Percentiles rank a stretch among this genome's conserved stretches.
These are phyloP conservation scores for Euphonia xanthogaster DNA, from an alignment of 2,797 vertebrate species.

Conservation along the genomic window DNA sequence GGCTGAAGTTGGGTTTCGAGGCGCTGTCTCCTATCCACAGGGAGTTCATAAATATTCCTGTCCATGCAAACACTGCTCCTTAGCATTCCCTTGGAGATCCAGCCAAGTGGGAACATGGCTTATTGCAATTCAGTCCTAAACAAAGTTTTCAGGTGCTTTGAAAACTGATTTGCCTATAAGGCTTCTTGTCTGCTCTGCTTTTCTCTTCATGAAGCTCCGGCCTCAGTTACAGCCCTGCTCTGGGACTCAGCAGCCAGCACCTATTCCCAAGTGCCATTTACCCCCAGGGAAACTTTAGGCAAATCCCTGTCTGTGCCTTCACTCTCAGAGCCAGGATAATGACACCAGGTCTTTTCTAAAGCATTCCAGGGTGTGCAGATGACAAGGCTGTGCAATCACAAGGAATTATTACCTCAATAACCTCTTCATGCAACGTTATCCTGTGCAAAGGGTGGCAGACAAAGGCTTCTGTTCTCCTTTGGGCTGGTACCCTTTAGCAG, in stretches of 20 bases:
- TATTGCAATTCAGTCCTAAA: neutral
- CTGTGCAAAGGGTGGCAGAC: neutral
- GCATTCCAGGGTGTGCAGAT: neutral
- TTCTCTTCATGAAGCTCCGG: neutral
- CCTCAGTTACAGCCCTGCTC: neutral
- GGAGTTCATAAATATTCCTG: neutral
- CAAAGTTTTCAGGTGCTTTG: conserved; percentile 41
- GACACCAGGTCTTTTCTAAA: neutral
- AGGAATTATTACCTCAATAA: neutral
- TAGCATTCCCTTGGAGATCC: neutral
- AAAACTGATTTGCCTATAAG: conserved; percentile 53
- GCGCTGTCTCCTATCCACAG: neutral
- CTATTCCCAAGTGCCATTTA: conserved; percentile 20
- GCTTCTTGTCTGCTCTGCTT: conserved; percentile 24
- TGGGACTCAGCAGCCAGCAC: neutral
- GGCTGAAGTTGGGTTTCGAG: neutral
- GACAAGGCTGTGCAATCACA: neutral
- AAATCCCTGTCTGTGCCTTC: conserved; percentile 42
- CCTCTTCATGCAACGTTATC: neutral
- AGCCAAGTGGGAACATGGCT: conserved; percentile 4
- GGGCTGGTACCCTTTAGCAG: neutral
- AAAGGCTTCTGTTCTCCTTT: neutral
- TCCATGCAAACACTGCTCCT: conserved; percentile 28
- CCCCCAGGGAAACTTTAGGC: conserved; percentile 30
- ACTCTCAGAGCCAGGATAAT: neutral